Evolutionary conservation across 2,113 vertebrate species (phyloP).

Genomic region (Baryphthengus martii): DNA sequence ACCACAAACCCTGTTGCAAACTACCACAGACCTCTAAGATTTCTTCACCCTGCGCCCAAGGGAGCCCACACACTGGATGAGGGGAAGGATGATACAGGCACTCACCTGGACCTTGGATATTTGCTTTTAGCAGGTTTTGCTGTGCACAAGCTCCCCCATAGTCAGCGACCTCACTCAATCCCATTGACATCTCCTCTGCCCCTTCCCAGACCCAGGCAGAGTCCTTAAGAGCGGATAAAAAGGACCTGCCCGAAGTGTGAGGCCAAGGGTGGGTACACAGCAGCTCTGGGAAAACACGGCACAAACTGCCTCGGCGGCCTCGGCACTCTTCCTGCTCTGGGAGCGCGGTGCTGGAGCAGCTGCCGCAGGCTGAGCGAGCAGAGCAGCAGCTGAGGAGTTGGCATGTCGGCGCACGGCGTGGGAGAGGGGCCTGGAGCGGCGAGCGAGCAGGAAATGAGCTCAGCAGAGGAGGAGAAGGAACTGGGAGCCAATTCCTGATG

Average conservation of each 20-base stretch:
- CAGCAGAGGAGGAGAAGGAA: neutral
- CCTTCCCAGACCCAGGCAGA: neutral
- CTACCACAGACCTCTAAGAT: neutral
- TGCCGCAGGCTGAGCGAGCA: neutral
- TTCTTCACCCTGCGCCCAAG: neutral
- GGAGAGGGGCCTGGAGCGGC: constrained; percentile 15
- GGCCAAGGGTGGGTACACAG: fast-evolving
- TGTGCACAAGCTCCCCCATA: fast-evolving
- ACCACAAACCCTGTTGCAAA: neutral
- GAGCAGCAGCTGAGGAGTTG: constrained; percentile 21
- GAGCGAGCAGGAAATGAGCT: neutral
- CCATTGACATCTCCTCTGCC: neutral
- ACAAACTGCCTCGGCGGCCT: neutral
- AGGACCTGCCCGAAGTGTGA: neutral
- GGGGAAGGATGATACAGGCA: fast-evolving
- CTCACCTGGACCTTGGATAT: neutral
- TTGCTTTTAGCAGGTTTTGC: neutral
- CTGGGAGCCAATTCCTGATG: neutral
- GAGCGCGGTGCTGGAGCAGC: neutral
- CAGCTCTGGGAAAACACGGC: neutral
- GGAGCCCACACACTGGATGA: neutral
- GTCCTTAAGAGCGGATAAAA: neutral
- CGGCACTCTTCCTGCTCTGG: neutral
- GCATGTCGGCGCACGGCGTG: neutral
- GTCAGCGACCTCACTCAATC: neutral